Evolutionary conservation across 2,797 vertebrate species (phyloP).

Genomic region (Macropodus opercularis): DNA sequence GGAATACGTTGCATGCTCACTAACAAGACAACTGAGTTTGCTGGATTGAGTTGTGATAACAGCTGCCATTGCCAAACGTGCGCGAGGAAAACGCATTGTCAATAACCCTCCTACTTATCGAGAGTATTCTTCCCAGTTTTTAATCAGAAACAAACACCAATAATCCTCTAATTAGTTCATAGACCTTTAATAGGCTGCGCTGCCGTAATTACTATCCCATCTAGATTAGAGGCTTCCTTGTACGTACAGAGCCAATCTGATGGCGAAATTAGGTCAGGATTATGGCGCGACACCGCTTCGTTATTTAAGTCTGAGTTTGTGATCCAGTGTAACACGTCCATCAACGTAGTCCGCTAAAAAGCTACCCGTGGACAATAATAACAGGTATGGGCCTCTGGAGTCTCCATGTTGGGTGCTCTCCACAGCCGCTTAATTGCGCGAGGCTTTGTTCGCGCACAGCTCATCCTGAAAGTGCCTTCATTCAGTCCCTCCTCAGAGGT

Average conservation of each 20-base stretch:
- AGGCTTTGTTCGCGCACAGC: slow-evolving; percentile 64
- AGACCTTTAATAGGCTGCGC: slow-evolving; percentile 75
- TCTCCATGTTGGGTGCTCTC: slow-evolving; percentile 56
- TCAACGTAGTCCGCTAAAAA: slow-evolving; percentile 46
- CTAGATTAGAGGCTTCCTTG: slow-evolving; percentile 77
- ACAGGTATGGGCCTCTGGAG: slow-evolving; percentile 64
- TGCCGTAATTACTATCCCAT: slow-evolving; percentile 77
- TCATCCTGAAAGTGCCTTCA: slow-evolving; percentile 50
- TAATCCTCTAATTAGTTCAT: slow-evolving; percentile 78
- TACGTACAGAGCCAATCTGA: slow-evolving; percentile 67
- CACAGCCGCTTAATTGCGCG: slow-evolving; percentile 78
- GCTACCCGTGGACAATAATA: slow-evolving; percentile 54
- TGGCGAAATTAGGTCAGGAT: slow-evolving; percentile 79
- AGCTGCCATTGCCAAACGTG: slow-evolving; percentile 24
- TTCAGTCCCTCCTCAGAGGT: slow-evolving; percentile 1
- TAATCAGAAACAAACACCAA: slow-evolving; percentile 74
- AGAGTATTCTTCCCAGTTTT: slow-evolving; percentile 54
- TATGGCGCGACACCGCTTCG: slow-evolving; percentile 74
- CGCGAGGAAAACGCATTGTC: slow-evolving; percentile 32
- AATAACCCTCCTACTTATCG: slow-evolving; percentile 37
- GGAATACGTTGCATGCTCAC: background rate
- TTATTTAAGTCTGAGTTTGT: slow-evolving; percentile 80
- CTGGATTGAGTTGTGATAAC: slow-evolving; percentile 19
- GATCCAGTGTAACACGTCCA: slow-evolving; percentile 40
- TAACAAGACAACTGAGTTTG: slow-evolving; percentile 31